Base-by-base conservation (phyloP, 2,113 vertebrate genomes). In the Epinephelus cyanopodus region DNA sequence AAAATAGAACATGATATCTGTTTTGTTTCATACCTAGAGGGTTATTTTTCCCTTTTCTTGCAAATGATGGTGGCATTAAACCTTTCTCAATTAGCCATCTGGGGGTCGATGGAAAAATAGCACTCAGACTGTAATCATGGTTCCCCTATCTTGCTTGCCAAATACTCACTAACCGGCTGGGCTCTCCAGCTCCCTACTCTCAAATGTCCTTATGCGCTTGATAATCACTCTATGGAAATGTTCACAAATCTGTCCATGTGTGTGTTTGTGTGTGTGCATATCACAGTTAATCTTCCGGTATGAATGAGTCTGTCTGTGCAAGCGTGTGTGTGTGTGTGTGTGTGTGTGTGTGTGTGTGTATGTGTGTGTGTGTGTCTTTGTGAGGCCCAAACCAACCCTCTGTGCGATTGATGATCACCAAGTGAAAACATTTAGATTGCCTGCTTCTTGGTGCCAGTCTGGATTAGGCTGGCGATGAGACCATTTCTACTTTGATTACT, bases 361-460 rank as follows among this genome's bases (percentile, higher is more conserved):
- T 39, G 70, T 39, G 52, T 62, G 25, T 25, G 67, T 39, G 4
- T 21, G 52, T 56, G 42, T 60, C 17, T 60, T 29, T 58, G 61
- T 18, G 82, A 72, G 60, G 74, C 74, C 65, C 61, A 58, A 48
- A 60, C 57, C 57, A 6, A 19, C 69, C 42, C 83, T 61, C 54
- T 66, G 60, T 66, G 82, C 76, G 23, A 82, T 71, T 74, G 86
- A 89, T 92, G 82, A 90, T 92, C 85, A 77, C 83, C n/a, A 19
- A 89, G 83, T 85, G 83, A 89, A 90, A 92, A 91, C 87, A 92
- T 92, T 92, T 91, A 88, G 89, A 92, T 90, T 90, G 86, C 81
- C 80, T 77, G 88, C 77, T 83, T 90, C 81, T 87, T 62, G 82
- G 62, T 87, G 90, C 91, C 92, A 87, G 86, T 90, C 79, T 77